A percentile compares a stretch with the other conserved stretches of the same genome.
phyloP scores from a whole-genome alignment of 2,888 invertebrate genomes.

The Polymixis flavicincta region DNA sequence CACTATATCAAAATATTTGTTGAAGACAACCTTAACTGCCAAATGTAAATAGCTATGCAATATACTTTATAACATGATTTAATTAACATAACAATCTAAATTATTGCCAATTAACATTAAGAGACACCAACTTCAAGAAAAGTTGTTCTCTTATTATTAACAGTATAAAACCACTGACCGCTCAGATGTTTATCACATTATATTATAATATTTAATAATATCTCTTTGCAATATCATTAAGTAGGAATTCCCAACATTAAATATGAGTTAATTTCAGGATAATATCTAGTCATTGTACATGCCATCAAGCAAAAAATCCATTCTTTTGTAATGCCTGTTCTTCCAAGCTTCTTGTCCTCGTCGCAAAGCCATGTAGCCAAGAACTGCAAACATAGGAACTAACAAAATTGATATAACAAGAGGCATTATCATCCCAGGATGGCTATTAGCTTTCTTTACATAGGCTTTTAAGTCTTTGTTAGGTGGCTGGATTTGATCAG shows the following conservation, averaged over 20 bases:
- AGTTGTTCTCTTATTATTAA: conserved; percentile 22
- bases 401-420: conserved; percentile 94
- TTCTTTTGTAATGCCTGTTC: conserved; percentile 95
- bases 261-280: background rate
- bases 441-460: conserved; percentile 75
- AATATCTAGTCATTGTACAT: conserved; percentile 95
- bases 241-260: conserved; percentile 21
- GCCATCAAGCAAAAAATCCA: conserved; percentile 97
- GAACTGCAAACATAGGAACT: conserved; percentile 93
- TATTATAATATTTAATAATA: conserved; percentile 47
- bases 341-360: conserved; percentile 96
- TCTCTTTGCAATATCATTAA: conserved; percentile 57
- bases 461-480: conserved; percentile 68
- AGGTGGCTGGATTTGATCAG: conserved; percentile 72
- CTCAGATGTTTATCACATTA: conserved; percentile 32
- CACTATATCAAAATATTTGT: conserved; percentile 33
- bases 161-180: conserved; percentile 19
- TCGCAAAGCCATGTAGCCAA: conserved; percentile 92
- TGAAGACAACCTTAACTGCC: conserved; percentile 26
- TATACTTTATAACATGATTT: conserved; percentile 48
- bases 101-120: conserved; percentile 56
- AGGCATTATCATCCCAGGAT: conserved; percentile 93
- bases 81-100: conserved; percentile 36
- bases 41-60: conserved; percentile 52
- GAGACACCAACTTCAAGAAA: conserved; percentile 54